phyloP scores from a whole-genome alignment of 1,140 invertebrate genomes.

The Bombus ignitus region DNA sequence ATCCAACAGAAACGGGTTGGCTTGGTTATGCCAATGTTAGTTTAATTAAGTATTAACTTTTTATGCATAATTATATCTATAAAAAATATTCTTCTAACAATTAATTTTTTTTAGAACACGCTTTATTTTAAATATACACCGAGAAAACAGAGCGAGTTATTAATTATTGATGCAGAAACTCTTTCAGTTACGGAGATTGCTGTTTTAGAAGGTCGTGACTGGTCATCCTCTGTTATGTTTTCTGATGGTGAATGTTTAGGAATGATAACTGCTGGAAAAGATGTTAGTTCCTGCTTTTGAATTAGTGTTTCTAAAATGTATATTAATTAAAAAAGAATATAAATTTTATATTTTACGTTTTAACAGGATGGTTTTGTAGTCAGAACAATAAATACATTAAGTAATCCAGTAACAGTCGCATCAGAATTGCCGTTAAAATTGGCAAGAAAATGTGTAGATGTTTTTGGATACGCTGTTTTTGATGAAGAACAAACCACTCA shows the following conservation, averaged over 20 bases:
- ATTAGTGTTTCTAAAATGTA: slow-evolving; percentile 28
- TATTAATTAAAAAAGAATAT: slow-evolving; percentile 8
- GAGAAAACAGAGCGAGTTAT: slow-evolving; percentile 85
- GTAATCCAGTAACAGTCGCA: slow-evolving; percentile 83
- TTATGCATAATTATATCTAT: not conserved
- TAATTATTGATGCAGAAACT: slow-evolving; percentile 85
- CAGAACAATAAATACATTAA: slow-evolving; percentile 89
- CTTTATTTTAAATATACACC: slow-evolving; percentile 83
- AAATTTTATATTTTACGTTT: slow-evolving; percentile 32
- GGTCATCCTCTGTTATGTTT: slow-evolving; percentile 89
- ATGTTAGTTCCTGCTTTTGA: slow-evolving; percentile 84
- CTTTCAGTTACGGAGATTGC: slow-evolving; percentile 84
- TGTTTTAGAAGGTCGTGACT: slow-evolving; percentile 86
- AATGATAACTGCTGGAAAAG: slow-evolving; percentile 89
- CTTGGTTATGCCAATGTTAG: slow-evolving; percentile 92
- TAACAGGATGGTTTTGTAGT: slow-evolving; percentile 92
- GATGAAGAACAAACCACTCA: slow-evolving; percentile 85
- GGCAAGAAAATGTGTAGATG: slow-evolving; percentile 90
- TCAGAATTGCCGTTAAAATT: slow-evolving; percentile 91
- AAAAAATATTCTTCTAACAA: not conserved
- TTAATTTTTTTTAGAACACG: slow-evolving; percentile 79
- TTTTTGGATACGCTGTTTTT: slow-evolving; percentile 88
- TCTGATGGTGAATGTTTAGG: slow-evolving; percentile 93
- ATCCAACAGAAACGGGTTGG: slow-evolving; percentile 90
- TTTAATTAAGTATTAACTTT: slow-evolving; percentile 81